Conservation (phyloP, 2,797 vertebrate species). For the Anguilla marmorata region DNA sequence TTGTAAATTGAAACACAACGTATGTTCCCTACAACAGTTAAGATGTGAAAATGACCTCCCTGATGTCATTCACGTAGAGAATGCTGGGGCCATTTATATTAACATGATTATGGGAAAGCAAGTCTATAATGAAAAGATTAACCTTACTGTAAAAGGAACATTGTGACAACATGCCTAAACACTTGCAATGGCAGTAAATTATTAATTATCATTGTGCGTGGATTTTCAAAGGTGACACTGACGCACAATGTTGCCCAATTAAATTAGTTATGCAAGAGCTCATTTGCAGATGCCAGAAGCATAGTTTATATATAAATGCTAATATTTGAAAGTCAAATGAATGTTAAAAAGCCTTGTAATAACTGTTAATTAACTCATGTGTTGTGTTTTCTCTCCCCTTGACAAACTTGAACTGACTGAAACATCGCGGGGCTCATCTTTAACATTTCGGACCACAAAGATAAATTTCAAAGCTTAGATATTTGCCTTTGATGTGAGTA, state of each 20-base stretch:
- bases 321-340: constrained; percentile 99
- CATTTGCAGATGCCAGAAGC: constrained; percentile 95
- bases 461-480: constrained; percentile 98
- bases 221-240: constrained; percentile 81
- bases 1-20: not conserved
- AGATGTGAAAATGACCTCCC: not conserved
- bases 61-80: not conserved
- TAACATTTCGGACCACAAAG: constrained; percentile 99
- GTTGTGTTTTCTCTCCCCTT: constrained; percentile 83
- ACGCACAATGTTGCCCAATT: constrained; percentile 91
- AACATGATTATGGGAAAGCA: constrained; percentile 37
- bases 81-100: constrained; percentile 8
- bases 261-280: constrained; percentile 88
- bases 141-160: constrained; percentile 49
- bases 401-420: constrained; percentile 88
- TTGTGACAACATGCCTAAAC: constrained; percentile 51
- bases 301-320: constrained; percentile 98
- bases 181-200: constrained; percentile 63
- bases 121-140: constrained; percentile 54
- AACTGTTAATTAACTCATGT: constrained; percentile 98
- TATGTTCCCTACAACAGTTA: not conserved
- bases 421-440: constrained; percentile 84
- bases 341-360: constrained; percentile 97
- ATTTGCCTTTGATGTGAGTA: constrained; percentile 96
- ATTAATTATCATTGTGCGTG: constrained; percentile 79